phyloP scores from a whole-genome alignment of 1,140 invertebrate species.

The Nephila pilipes region DNA sequence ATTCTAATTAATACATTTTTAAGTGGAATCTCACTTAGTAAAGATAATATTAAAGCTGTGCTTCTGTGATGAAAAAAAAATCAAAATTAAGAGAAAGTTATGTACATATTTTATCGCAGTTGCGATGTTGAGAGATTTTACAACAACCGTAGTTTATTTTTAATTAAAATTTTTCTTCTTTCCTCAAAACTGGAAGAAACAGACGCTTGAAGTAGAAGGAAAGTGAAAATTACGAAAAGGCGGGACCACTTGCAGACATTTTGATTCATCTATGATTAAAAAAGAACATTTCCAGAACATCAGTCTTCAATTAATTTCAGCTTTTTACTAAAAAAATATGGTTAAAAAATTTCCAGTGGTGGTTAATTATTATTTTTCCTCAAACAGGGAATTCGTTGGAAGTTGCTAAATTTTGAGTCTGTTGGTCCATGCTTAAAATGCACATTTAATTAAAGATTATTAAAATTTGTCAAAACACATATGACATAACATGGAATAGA shows the following conservation, averaged over 20 bases:
- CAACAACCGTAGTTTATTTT: neutral
- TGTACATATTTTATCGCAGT: neutral
- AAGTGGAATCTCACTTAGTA: neutral
- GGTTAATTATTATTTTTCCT: neutral
- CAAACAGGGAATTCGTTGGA: neutral
- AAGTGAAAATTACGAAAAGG: neutral
- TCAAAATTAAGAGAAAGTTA: neutral
- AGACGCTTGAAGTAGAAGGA: neutral
- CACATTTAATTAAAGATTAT: neutral
- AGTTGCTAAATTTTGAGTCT: neutral
- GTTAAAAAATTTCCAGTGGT: neutral
- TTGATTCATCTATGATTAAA: neutral
- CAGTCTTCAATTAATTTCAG: neutral
- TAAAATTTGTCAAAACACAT: neutral
- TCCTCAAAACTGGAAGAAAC: neutral
- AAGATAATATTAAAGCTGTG: neutral
- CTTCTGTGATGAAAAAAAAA: neutral
- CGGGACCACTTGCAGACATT: neutral
- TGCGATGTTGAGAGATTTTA: neutral
- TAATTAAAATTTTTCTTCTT: slow-evolving; percentile 9
- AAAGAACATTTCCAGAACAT: slow-evolving; percentile 13
- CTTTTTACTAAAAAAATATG: neutral
- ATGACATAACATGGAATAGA: neutral
- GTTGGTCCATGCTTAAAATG: neutral
- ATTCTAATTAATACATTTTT: neutral